These are phyloP conservation scores for Polypedilum pembai DNA, from an alignment of 1,140 invertebrate genomes.

Conservation along the genomic window DNA sequence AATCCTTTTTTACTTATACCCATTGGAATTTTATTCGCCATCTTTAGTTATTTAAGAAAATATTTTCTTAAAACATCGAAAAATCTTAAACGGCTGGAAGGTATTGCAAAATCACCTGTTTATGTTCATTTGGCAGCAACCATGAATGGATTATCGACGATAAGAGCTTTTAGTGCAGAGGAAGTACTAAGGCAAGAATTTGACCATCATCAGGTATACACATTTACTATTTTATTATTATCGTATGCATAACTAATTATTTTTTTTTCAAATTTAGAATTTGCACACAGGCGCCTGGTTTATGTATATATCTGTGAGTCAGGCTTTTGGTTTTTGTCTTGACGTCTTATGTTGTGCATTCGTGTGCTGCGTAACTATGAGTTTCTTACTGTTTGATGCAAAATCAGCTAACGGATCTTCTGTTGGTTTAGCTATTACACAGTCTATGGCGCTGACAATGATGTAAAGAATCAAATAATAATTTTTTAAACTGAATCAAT, in stretches of 20 bases:
- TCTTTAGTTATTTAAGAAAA: constrained; percentile 65
- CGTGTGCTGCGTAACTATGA: constrained; percentile 59
- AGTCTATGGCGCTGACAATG: constrained; percentile 68
- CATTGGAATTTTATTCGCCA: constrained; percentile 53
- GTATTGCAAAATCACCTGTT: constrained; percentile 68
- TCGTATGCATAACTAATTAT: neutral
- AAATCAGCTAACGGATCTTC: constrained; percentile 47
- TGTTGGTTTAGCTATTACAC: constrained; percentile 78
- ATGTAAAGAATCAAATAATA: too few species aligned
- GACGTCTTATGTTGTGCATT: constrained; percentile 61
- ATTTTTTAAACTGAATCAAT: too few species aligned
- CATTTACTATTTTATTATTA: neutral
- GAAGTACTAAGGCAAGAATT: constrained; percentile 59
- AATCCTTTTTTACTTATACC: constrained; percentile 67
- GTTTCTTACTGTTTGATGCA: constrained; percentile 49
- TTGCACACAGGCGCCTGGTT: constrained; percentile 66
- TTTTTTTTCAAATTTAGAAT: constrained; percentile 46
- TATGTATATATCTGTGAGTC: constrained; percentile 65
- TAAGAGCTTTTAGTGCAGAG: constrained; percentile 58
- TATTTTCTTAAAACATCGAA: constrained; percentile 76
- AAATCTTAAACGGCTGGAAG: constrained; percentile 78
- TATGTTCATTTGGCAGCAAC: constrained; percentile 69
- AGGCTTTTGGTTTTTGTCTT: constrained; percentile 74
- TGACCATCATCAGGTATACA: constrained; percentile 46
- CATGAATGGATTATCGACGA: constrained; percentile 64